Conservation (phyloP, 2,113 vertebrate species). For the Spea bombifrons region DNA sequence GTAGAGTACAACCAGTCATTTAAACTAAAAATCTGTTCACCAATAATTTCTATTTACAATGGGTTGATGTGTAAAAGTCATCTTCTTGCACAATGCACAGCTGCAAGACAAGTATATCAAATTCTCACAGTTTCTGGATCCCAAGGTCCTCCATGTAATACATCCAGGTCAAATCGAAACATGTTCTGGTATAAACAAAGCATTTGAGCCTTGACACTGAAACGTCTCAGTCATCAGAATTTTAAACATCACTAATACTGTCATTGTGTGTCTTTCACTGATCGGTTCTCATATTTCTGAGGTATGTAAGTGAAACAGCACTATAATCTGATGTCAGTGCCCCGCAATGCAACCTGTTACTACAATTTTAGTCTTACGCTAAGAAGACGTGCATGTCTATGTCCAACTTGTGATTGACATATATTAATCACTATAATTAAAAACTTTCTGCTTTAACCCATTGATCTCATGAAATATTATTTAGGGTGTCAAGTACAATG, state of each 20-base stretch:
- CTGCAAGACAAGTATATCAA: conserved; percentile 1
- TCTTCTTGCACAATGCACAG: conserved; percentile 8
- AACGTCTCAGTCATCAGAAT: conserved; percentile 28
- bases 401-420: too few relatives aligned
- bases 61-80: conserved; percentile 18
- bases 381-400: too few relatives aligned
- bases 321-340: too few relatives aligned
- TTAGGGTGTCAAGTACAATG: too few relatives aligned
- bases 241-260: conserved; percentile 23
- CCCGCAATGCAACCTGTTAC: too few relatives aligned
- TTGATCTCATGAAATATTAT: too few relatives aligned
- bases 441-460: too few relatives aligned
- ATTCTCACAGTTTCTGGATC: conserved; percentile 32
- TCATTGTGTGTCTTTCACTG: conserved; percentile 22
- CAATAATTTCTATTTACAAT: too few relatives aligned
- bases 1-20: too few relatives aligned
- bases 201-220: conserved; percentile 12
- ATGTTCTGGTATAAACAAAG: conserved; percentile 30
- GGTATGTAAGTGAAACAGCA: background rate
- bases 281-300: conserved; percentile 30
- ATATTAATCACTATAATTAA: too few relatives aligned
- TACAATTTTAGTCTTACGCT: too few relatives aligned
- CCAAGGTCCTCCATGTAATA: conserved; percentile 27
- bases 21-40: too few relatives aligned
- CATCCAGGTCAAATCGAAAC: conserved; percentile 30